Evolutionary conservation across 2,888 invertebrate species (phyloP).

Genomic region (Phymatocera aterrima): DNA sequence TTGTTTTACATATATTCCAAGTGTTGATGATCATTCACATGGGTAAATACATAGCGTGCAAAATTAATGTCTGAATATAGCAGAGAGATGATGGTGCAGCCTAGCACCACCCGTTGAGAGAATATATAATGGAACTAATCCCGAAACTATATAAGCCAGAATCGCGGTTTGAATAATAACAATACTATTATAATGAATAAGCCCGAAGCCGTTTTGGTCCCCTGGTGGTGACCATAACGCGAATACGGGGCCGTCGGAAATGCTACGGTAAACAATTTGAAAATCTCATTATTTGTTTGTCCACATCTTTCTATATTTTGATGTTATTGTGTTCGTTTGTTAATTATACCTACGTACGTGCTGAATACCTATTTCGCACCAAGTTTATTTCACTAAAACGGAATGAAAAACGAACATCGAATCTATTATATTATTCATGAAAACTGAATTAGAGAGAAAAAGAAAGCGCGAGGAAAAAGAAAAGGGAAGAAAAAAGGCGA

Average conservation of each 20-base stretch:
- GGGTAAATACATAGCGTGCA: background rate
- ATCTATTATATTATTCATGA: background rate
- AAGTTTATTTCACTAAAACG: constrained; percentile 4
- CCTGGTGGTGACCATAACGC: background rate
- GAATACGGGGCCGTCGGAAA: background rate
- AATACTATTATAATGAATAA: background rate
- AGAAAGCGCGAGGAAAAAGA: background rate
- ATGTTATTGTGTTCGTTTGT: background rate
- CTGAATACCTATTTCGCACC: background rate
- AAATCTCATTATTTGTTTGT: background rate
- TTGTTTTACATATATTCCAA: background rate
- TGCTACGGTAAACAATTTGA: background rate
- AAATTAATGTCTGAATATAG: background rate
- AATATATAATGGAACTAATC: constrained; percentile 4
- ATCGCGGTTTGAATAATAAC: constrained; percentile 3
- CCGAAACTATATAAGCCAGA: constrained; percentile 13
- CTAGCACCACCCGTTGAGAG: background rate
- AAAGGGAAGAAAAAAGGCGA: too few species aligned
- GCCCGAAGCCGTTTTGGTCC: background rate
- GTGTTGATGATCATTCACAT: background rate
- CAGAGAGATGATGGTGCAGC: background rate
- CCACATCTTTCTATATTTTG: background rate
- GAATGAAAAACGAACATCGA: background rate
- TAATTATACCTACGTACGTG: background rate
- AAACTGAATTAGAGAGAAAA: background rate